Percentiles rank a stretch among this genome's conserved stretches.
phyloP scores from a whole-genome alignment of 2,888 invertebrate species.

The Thymelicus lineola region DNA sequence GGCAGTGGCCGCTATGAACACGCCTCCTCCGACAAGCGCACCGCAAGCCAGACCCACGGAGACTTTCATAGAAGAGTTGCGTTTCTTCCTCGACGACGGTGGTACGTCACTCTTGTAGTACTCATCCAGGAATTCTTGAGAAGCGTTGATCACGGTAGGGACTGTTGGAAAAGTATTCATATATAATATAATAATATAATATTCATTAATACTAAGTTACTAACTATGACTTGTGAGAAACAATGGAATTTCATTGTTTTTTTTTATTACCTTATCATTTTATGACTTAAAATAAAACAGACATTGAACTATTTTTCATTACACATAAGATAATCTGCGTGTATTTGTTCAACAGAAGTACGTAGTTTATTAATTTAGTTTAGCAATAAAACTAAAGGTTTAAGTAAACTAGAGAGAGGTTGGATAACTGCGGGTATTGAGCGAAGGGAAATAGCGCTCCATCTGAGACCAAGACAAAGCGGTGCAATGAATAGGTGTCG shows the following conservation, averaged over 20 bases:
- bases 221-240: too few relatives aligned
- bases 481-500: slow-evolving; percentile 75
- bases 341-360: too few relatives aligned
- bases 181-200: too few relatives aligned
- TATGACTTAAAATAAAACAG: too few relatives aligned
- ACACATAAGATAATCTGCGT: too few relatives aligned
- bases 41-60: slow-evolving; percentile 77
- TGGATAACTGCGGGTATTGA: slow-evolving; percentile 49
- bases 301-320: too few relatives aligned
- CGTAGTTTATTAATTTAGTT: background rate
- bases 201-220: too few relatives aligned
- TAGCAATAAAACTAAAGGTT: background rate
- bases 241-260: too few relatives aligned
- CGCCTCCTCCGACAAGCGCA: slow-evolving; percentile 80
- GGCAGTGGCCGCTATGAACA: slow-evolving; percentile 86
- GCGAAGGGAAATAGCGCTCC: slow-evolving; percentile 56
- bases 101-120: slow-evolving; percentile 83
- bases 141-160: slow-evolving; percentile 84
- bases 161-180: slow-evolving; percentile 60
- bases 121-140: slow-evolving; percentile 85
- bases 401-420: slow-evolving; percentile 2
- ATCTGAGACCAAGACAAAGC: slow-evolving; percentile 65
- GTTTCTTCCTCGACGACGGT: slow-evolving; percentile 72
- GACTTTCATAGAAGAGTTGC: slow-evolving; percentile 79
- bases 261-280: too few relatives aligned